Evolutionary conservation across 1,140 invertebrate genomes (phyloP).

Genomic region (Ephestia elutella): DNA sequence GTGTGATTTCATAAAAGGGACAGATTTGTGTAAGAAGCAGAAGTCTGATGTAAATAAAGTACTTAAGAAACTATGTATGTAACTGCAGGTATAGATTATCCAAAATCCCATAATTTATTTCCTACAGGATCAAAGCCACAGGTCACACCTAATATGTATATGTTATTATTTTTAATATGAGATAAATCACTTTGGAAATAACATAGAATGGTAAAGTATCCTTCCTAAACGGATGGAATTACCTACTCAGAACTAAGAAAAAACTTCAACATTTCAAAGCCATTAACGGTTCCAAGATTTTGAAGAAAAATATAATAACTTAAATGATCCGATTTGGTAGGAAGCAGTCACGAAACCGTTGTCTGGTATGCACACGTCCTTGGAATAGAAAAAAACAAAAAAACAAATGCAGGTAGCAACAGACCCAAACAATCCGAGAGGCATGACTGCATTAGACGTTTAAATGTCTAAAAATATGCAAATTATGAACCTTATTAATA

Average conservation of each 20-base stretch:
- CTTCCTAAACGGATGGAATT: no score
- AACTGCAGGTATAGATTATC: no score
- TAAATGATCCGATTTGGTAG: neutral
- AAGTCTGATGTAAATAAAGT: no score
- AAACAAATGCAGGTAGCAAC: constrained; percentile 26
- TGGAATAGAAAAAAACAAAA: constrained; percentile 23
- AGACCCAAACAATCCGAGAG: constrained; percentile 15
- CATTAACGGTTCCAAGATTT: neutral
- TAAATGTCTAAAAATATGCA: neutral
- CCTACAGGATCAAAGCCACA: no score
- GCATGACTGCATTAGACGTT: neutral
- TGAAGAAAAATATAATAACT: neutral
- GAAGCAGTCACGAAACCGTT: constrained; percentile 16
- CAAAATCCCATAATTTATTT: no score
- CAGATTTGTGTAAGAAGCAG: no score
- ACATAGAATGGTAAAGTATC: no score
- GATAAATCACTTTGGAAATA: no score
- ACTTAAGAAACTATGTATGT: no score
- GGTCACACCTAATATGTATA: no score
- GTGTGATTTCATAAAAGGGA: no score
- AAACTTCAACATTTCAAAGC: neutral
- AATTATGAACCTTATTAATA: neutral
- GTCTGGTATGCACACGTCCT: constrained; percentile 13
- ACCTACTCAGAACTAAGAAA: neutral
- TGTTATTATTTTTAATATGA: no score